Evolutionary conservation across 2,797 vertebrate species (phyloP).

Genomic region (Podarcis siculus): DNA sequence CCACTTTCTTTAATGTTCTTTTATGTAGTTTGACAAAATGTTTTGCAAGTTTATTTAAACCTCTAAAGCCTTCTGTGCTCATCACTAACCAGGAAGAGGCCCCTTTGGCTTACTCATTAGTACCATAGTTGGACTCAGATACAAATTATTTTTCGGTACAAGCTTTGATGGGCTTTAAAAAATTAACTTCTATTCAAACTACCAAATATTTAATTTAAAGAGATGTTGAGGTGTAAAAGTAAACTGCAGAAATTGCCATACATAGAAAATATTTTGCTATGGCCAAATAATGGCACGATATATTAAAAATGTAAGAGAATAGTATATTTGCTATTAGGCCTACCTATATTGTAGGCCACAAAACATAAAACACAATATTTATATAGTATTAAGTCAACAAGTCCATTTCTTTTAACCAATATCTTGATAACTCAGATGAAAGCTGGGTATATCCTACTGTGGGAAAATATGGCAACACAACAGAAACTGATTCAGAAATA

Average conservation of each 20-base stretch:
- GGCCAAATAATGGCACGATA: neutral
- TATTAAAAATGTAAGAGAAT: neutral
- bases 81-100: neutral
- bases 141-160: neutral
- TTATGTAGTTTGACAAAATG: slow-evolving; percentile 2
- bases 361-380: neutral
- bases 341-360: neutral
- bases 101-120: neutral
- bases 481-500: neutral
- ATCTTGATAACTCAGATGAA: neutral
- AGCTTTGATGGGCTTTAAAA: slow-evolving; percentile 10
- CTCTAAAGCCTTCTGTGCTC: neutral
- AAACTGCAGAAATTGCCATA: neutral
- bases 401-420: neutral
- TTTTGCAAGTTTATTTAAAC: neutral
- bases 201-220: neutral
- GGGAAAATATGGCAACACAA: neutral
- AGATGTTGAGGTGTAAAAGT: neutral
- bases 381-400: neutral
- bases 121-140: slow-evolving; percentile 1
- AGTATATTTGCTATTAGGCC: neutral
- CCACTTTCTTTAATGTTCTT: slow-evolving; percentile 7
- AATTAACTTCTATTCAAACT: neutral
- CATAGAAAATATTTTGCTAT: neutral
- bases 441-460: neutral